A percentile compares a stretch with the other conserved stretches of the same genome.
These are phyloP conservation scores for Hypena proboscidalis DNA, from an alignment of 2,888 invertebrate genomes.

Conservation along the genomic window DNA sequence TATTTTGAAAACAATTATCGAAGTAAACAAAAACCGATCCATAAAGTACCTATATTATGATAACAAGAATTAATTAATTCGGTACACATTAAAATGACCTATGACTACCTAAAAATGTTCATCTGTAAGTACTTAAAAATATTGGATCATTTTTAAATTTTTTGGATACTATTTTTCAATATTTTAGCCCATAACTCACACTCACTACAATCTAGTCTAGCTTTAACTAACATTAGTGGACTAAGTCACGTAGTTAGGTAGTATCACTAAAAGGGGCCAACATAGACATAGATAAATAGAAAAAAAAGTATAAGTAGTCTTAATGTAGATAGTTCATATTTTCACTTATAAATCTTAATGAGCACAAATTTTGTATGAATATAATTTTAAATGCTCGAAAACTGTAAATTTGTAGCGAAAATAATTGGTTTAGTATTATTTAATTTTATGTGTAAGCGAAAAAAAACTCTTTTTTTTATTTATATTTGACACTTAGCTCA, in stretches of 20 bases:
- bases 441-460: not conserved
- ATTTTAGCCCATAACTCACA: conserved; percentile 33
- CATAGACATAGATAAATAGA: conserved; percentile 64
- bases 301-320: conserved; percentile 30
- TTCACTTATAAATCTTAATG: conserved; percentile 33
- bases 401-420: too few species aligned
- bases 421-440: too few species aligned
- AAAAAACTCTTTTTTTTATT: not conserved
- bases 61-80: too few species aligned
- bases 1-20: too few species aligned
- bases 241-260: conserved; percentile 58
- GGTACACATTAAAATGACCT: too few species aligned
- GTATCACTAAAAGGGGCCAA: conserved; percentile 76
- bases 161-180: too few species aligned
- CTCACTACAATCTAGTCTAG: conserved; percentile 31
- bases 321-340: conserved; percentile 40
- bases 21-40: too few species aligned
- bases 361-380: conserved; percentile 40
- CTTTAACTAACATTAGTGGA: conserved; percentile 28
- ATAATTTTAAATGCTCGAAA: not conserved
- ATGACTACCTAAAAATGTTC: too few species aligned
- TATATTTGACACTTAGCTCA: too few species aligned
- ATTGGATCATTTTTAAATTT: too few species aligned
- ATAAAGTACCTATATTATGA: too few species aligned
- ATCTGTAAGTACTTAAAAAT: too few species aligned